Evolutionary conservation across 1,140 invertebrate genomes (phyloP).

Genomic region (Aricia agestis): DNA sequence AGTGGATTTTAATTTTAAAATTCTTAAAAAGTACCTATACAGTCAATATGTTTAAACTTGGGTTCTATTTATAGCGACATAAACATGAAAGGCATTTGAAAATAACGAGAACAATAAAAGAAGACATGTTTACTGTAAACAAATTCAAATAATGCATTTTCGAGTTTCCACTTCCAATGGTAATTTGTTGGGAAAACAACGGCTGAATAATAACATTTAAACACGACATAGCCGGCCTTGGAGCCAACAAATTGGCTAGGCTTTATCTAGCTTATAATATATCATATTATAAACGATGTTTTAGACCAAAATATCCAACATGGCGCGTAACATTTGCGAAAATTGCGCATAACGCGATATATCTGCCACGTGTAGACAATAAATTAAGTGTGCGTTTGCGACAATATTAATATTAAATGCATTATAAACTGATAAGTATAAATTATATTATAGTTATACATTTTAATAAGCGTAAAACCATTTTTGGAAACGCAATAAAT

Average conservation of each 20-base stretch:
- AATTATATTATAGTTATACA: too few relatives aligned
- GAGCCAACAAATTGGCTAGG: background rate
- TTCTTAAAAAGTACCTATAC: too few relatives aligned
- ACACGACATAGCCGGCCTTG: background rate
- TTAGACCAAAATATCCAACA: background rate
- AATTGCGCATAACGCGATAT: background rate
- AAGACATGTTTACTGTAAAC: background rate
- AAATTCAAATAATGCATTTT: background rate
- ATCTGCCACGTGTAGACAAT: background rate
- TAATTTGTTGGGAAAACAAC: background rate
- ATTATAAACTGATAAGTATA: background rate
- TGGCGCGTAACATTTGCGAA: background rate
- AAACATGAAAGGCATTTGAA: background rate
- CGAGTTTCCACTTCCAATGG: background rate
- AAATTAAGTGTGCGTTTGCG: background rate
- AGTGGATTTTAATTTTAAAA: too few relatives aligned
- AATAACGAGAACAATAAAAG: background rate
- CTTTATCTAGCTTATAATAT: slow-evolving; percentile 3
- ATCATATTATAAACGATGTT: background rate
- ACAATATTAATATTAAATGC: background rate
- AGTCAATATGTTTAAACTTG: too few relatives aligned
- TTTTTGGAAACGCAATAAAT: too few relatives aligned
- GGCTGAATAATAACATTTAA: slow-evolving; percentile 3
- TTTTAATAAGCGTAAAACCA: too few relatives aligned
- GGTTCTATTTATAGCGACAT: too few relatives aligned